phyloP scores from a whole-genome alignment of 64 coral and sea anemone genomes.

The Platygyra sinensis region DNA sequence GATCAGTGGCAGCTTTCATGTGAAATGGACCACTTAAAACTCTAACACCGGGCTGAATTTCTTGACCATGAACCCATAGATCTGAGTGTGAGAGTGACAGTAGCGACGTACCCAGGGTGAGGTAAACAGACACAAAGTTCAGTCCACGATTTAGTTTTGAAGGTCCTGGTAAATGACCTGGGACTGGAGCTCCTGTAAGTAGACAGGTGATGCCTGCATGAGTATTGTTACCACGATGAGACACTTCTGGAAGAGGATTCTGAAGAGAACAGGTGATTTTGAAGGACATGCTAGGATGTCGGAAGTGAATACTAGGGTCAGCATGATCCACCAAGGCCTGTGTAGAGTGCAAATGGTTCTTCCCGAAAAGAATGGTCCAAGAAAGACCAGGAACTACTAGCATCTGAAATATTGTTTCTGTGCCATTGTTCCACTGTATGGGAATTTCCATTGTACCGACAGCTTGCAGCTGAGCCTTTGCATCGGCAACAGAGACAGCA shows the following conservation, averaged over 20 bases:
- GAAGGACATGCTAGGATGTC: slow-evolving; percentile 23
- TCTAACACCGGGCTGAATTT: slow-evolving; percentile 44
- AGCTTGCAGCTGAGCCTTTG: slow-evolving; percentile 8
- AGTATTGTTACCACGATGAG: not conserved
- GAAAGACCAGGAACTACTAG: slow-evolving; percentile 42
- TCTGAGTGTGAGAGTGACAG: not conserved
- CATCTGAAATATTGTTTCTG: slow-evolving; percentile 31
- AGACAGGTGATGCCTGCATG: slow-evolving; percentile 34
- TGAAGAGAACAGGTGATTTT: not conserved
- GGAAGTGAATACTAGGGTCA: not conserved
- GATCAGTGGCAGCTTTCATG: not conserved
- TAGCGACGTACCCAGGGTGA: not conserved
- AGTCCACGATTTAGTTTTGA: slow-evolving; percentile 26
- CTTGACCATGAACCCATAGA: slow-evolving; percentile 9
- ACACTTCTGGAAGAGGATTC: not conserved
- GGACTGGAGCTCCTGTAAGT: slow-evolving; percentile 2
- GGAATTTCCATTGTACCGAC: slow-evolving; percentile 14
- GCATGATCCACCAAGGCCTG: slow-evolving; percentile 40
- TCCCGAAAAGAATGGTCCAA: slow-evolving; percentile 46
- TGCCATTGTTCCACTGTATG: slow-evolving; percentile 34
- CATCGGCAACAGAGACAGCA: slow-evolving; percentile 15
- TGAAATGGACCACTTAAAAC: slow-evolving; percentile 40
- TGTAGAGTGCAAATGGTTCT: slow-evolving; percentile 50
- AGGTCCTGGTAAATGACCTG: not conserved
- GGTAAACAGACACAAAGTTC: slow-evolving; percentile 51